Evolutionary conservation across 2,797 vertebrate species (phyloP).

Genomic region (Buceros bicornis): DNA sequence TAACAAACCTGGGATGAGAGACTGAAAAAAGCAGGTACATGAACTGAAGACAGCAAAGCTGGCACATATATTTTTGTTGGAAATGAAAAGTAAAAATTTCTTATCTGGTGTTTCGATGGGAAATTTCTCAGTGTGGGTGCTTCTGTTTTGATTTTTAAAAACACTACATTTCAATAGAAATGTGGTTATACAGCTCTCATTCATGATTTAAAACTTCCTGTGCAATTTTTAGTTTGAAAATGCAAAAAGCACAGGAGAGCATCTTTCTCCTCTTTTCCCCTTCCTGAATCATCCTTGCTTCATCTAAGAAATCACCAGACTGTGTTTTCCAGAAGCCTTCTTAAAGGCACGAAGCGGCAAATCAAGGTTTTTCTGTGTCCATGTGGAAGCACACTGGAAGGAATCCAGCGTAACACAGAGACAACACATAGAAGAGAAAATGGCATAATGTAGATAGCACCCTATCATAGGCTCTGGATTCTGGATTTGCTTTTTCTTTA

Average conservation of each 20-base stretch:
- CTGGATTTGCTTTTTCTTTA: not conserved
- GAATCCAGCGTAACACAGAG: not conserved
- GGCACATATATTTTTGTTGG: not conserved
- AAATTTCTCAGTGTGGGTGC: not conserved
- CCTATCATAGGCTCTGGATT: not conserved
- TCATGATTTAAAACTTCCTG: not conserved
- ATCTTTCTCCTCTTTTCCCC: not conserved
- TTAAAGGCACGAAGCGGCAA: not conserved
- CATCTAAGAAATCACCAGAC: not conserved
- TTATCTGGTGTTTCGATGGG: not conserved
- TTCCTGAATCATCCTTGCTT: not conserved
- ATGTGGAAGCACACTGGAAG: not conserved
- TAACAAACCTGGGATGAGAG: not conserved
- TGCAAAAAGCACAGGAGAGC: not conserved
- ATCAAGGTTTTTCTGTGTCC: not conserved
- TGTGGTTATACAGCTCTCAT: not conserved
- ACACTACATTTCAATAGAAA: not conserved
- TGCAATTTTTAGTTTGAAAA: not conserved
- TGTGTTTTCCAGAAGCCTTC: not conserved
- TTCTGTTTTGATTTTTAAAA: not conserved
- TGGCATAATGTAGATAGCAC: not conserved
- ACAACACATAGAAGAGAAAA: not conserved
- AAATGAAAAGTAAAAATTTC: not conserved
- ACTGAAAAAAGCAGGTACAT: not conserved
- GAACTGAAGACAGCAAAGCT: not conserved